Percentiles rank a stretch among this genome's conserved stretches.
Evolutionary conservation across 2,113 vertebrate genomes (phyloP).

Genomic region (Enhydra lutris): DNA sequence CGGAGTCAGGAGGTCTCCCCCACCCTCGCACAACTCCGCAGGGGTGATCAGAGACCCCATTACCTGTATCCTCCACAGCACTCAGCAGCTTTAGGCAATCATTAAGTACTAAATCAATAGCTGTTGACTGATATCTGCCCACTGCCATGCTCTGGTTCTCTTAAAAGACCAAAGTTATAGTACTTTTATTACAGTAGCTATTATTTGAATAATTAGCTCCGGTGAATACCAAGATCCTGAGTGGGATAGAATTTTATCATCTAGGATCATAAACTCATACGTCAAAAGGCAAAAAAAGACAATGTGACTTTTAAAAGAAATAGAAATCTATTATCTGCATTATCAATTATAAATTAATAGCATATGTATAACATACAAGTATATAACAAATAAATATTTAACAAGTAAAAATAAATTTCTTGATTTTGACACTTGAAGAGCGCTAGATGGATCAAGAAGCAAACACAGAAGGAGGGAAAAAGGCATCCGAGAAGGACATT

Average conservation of each 20-base stretch:
- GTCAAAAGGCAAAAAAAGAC: background rate
- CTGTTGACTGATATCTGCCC: background rate
- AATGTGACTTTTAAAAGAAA: background rate
- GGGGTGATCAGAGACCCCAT: accelerated
- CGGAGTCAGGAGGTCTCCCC: background rate
- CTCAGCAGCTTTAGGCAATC: background rate
- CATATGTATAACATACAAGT: background rate
- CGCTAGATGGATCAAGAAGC: background rate
- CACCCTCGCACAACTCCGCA: background rate
- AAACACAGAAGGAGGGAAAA: background rate
- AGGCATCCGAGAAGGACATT: background rate
- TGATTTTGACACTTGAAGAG: background rate
- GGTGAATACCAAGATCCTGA: background rate
- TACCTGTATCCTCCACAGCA: background rate
- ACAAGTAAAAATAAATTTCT: background rate
- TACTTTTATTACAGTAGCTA: background rate
- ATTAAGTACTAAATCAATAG: background rate
- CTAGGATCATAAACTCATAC: background rate
- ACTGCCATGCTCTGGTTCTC: background rate
- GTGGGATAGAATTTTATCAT: background rate
- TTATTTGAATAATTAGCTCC: background rate
- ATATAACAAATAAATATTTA: background rate
- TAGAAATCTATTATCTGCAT: background rate
- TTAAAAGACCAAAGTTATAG: background rate
- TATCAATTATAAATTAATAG: background rate